Conservation (phyloP, 2,113 vertebrate species). For the Lagopus muta region DNA sequence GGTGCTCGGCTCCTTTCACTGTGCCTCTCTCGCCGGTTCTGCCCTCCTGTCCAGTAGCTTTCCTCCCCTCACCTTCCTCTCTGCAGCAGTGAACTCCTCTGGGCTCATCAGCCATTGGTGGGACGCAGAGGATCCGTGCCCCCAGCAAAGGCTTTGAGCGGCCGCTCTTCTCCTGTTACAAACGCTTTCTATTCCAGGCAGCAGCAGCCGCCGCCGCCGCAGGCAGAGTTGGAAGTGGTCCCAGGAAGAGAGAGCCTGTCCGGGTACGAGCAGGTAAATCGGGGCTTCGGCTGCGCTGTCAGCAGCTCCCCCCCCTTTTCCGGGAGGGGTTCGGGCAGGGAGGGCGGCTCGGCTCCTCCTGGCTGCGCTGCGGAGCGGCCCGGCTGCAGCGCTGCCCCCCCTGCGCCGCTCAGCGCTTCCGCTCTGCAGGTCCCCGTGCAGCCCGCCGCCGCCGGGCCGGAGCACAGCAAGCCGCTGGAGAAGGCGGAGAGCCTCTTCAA, state of each 20-base stretch:
- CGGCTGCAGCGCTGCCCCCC: background rate
- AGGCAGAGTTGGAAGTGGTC: slow-evolving; percentile 87
- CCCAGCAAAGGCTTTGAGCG: background rate
- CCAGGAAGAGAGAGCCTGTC: slow-evolving; percentile 82
- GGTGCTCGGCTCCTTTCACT: background rate
- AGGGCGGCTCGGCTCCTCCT: too few species aligned
- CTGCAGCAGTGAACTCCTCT: background rate
- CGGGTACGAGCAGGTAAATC: slow-evolving; percentile 82
- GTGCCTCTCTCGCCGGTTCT: background rate
- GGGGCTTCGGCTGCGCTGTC: background rate
- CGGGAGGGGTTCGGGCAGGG: too few species aligned
- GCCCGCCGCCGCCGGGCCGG: slow-evolving; percentile 77
- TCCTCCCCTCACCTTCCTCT: background rate
- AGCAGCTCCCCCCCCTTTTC: too few species aligned
- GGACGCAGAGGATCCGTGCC: background rate
- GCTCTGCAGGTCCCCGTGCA: slow-evolving; percentile 71
- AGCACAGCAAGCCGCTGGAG: slow-evolving; percentile 85
- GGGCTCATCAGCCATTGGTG: background rate
- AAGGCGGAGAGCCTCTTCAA: slow-evolving; percentile 83
- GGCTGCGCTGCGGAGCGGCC: too few species aligned
- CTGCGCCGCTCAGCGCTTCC: rapidly evolving
- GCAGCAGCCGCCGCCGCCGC: slow-evolving; percentile 85
- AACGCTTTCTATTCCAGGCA: slow-evolving; percentile 60
- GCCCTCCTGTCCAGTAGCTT: background rate
- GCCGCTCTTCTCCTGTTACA: background rate